phyloP scores from a whole-genome alignment of 1,140 invertebrate species.

The Caligus rogercresseyi region DNA sequence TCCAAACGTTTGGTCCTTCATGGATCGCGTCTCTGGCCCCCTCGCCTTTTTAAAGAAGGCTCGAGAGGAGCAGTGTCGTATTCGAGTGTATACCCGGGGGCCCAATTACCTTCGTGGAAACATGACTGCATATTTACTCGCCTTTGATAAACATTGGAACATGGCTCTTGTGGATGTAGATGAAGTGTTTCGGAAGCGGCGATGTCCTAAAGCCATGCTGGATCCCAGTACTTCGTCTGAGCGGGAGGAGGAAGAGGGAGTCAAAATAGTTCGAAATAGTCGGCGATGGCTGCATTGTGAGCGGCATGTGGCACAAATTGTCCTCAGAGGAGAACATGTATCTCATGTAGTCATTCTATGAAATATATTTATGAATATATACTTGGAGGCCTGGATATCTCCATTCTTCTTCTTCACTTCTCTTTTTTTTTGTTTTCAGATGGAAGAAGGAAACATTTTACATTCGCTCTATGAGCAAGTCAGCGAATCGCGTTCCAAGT shows the following conservation, averaged over 20 bases:
- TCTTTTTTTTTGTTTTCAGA: constrained; percentile 13
- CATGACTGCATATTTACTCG: constrained; percentile 31
- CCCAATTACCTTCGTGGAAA: constrained; percentile 28
- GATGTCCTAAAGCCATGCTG: not conserved
- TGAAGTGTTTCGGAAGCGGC: constrained; percentile 26
- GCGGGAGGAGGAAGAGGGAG: not conserved
- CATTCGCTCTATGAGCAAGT: not conserved
- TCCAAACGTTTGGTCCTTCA: not conserved
- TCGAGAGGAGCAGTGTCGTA: not conserved
- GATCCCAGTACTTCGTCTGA: not conserved
- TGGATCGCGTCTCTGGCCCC: not conserved
- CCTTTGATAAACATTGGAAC: constrained; percentile 37
- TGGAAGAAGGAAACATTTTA: not conserved
- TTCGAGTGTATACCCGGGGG: constrained; percentile 29
- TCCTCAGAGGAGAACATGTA: not conserved
- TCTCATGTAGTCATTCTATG: not conserved
- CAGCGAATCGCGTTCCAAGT: not conserved
- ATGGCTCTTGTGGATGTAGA: constrained; percentile 34
- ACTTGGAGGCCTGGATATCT: too few species aligned
- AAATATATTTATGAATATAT: constrained; percentile 1
- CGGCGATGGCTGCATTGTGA: not conserved
- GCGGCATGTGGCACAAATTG: not conserved
- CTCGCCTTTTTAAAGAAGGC: not conserved
- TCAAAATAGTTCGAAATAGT: not conserved
- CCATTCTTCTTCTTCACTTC: too few species aligned